phyloP scores from a whole-genome alignment of 2,113 vertebrate species.

The Cinclus mexicanus region DNA sequence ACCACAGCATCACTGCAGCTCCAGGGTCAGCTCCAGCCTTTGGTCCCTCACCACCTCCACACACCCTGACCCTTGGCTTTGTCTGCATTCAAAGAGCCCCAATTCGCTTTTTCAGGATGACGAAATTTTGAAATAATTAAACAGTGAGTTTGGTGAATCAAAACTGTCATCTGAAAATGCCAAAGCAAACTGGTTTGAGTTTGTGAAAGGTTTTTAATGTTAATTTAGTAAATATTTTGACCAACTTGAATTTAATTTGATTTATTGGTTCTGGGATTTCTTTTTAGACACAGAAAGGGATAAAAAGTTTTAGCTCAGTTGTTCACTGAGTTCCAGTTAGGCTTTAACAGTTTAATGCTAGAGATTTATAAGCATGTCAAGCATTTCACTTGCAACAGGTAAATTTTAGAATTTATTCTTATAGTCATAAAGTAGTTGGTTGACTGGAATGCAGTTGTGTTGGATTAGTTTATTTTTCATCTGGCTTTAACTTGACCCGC shows the following conservation, averaged over 20 bases:
- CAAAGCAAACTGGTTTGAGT: not conserved
- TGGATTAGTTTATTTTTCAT: not conserved
- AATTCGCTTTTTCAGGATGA: not conserved
- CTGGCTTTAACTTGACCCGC: not conserved
- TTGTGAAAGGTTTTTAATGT: not conserved
- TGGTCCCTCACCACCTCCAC: not conserved
- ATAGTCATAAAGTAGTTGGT: not conserved
- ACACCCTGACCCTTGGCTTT: not conserved
- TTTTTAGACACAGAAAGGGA: not conserved
- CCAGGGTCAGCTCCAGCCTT: not conserved
- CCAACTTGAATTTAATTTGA: not conserved
- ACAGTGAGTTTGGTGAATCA: not conserved
- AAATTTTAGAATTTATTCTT: not conserved
- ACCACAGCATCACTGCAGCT: not conserved
- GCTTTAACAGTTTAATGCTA: not conserved
- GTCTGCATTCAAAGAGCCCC: not conserved
- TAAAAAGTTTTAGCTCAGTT: not conserved
- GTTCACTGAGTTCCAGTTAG: not conserved
- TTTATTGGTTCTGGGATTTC: not conserved
- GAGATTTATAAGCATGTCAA: not conserved
- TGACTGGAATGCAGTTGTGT: not conserved
- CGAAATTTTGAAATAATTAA: not conserved
- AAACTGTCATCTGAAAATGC: not conserved
- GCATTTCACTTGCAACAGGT: not conserved
- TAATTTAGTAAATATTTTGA: slow-evolving; percentile 5